Conservation (phyloP, 2,888 invertebrate species). For the Peribatodes rhomboidaria region DNA sequence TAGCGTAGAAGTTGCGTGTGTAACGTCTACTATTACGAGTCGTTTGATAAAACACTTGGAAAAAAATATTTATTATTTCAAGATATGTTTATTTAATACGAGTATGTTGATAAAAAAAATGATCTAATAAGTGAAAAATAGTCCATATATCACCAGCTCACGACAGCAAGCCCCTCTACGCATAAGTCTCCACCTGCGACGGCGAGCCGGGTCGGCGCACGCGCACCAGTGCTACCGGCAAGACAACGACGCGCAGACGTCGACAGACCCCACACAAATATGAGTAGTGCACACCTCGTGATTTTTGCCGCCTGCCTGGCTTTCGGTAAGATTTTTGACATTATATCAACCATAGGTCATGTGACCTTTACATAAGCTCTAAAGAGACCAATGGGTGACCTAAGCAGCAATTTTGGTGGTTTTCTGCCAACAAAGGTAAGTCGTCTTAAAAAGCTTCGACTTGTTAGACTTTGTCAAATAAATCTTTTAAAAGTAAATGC, state of each 20-base stretch:
- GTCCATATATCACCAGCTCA: not conserved
- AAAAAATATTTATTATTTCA: not conserved
- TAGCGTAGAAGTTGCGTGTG: not conserved
- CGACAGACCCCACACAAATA: constrained; percentile 55
- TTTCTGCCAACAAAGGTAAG: not conserved
- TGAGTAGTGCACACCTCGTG: constrained; percentile 74
- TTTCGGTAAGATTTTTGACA: constrained; percentile 67
- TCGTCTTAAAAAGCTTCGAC: not conserved
- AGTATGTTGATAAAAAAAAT: no score
- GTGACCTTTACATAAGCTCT: not conserved
- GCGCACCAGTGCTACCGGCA: constrained; percentile 75
- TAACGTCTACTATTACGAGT: not conserved
- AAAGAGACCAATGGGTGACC: not conserved
- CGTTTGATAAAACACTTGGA: not conserved
- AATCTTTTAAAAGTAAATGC: constrained; percentile 7
- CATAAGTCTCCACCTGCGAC: constrained; percentile 53
- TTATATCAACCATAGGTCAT: not conserved
- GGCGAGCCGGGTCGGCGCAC: constrained; percentile 57
- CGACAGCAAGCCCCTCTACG: constrained; percentile 60
- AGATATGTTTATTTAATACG: not conserved
- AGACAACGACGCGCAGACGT: constrained; percentile 75
- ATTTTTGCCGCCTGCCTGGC: constrained; percentile 72
- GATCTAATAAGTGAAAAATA: not conserved
- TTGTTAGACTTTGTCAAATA: not conserved
- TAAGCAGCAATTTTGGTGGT: not conserved